Percentiles rank a stretch among this genome's conserved stretches.
Conservation (phyloP, 2,113 vertebrate species). For the Callorhinus ursinus region DNA sequence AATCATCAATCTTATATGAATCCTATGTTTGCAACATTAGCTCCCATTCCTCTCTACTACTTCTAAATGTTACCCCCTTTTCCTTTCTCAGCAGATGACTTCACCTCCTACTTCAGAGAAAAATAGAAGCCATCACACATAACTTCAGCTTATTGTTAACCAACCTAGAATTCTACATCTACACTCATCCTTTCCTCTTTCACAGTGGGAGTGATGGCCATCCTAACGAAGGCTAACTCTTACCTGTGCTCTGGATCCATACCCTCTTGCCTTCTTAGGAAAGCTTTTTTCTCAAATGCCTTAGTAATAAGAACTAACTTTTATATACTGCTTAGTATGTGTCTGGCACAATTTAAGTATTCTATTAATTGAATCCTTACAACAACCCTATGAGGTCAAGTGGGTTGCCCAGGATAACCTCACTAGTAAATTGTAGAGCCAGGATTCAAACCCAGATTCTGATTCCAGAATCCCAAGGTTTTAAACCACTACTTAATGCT, state of each 20-base stretch:
- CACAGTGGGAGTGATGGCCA: not conserved
- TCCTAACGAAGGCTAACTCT: conserved; percentile 15
- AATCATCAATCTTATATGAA: not conserved
- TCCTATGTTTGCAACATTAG: not conserved
- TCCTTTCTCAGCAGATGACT: not conserved
- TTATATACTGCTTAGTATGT: not conserved
- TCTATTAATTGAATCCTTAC: not conserved
- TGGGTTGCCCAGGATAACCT: conserved; percentile 26
- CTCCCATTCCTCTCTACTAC: conserved; percentile 1
- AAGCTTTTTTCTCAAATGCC: conserved; percentile 30
- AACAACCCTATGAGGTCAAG: not conserved
- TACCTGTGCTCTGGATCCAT: not conserved
- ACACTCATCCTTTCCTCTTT: not conserved
- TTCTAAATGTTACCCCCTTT: not conserved
- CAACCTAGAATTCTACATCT: not conserved
- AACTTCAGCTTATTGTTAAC: conserved; percentile 14
- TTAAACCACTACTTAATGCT: not conserved
- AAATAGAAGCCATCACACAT: not conserved
- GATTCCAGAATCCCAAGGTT: conserved; percentile 5
- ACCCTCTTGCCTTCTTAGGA: not conserved
- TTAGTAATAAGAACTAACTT: conserved; percentile 24
- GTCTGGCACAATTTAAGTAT: conserved; percentile 13
- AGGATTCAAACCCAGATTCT: not conserved
- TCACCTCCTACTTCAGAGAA: conserved; percentile 13
- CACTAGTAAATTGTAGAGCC: not conserved